A percentile compares a stretch with the other conserved stretches of the same genome.
Conservation (phyloP, 2,888 invertebrate species). For the Stenolophus ochropezus region DNA sequence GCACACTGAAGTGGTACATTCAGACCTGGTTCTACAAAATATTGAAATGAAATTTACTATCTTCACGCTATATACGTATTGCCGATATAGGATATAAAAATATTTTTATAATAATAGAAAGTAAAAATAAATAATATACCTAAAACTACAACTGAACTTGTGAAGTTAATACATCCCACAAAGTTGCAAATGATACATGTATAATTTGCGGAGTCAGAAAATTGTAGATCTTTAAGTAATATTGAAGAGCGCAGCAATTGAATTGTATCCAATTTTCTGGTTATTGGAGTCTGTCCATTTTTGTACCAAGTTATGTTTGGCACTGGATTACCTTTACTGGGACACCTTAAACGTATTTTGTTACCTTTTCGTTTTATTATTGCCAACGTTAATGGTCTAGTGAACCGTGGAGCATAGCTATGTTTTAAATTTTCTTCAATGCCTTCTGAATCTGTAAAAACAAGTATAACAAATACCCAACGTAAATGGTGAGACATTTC, state of each 20-base stretch:
- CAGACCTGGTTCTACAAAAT: too few relatives aligned
- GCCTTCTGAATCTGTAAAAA: too few relatives aligned
- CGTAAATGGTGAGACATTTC: too few relatives aligned
- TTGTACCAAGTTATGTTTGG: slow-evolving; percentile 93
- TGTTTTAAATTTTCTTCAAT: slow-evolving; percentile 41
- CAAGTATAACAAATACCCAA: too few relatives aligned
- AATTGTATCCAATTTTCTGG: slow-evolving; percentile 80
- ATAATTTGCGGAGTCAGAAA: slow-evolving; percentile 90
- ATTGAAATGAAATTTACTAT: too few relatives aligned
- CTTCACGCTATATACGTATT: too few relatives aligned
- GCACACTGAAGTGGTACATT: too few relatives aligned
- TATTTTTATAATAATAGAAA: too few relatives aligned
- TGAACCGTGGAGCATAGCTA: slow-evolving; percentile 71
- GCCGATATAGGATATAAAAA: too few relatives aligned
- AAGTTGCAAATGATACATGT: slow-evolving; percentile 91
- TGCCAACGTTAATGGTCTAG: slow-evolving; percentile 73
- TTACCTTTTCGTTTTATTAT: slow-evolving; percentile 86
- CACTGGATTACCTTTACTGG: slow-evolving; percentile 81
- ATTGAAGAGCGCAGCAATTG: slow-evolving; percentile 84
- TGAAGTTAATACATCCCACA: slow-evolving; percentile 85
- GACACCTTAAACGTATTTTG: slow-evolving; percentile 83
- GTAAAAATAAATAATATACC: too few relatives aligned
- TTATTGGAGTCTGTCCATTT: slow-evolving; percentile 80
- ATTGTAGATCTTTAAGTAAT: slow-evolving; percentile 86
- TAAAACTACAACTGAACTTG: slow-evolving; percentile 81